phyloP scores from a whole-genome alignment of 2,113 vertebrate species.

The Urocynchramus pylzowi region DNA sequence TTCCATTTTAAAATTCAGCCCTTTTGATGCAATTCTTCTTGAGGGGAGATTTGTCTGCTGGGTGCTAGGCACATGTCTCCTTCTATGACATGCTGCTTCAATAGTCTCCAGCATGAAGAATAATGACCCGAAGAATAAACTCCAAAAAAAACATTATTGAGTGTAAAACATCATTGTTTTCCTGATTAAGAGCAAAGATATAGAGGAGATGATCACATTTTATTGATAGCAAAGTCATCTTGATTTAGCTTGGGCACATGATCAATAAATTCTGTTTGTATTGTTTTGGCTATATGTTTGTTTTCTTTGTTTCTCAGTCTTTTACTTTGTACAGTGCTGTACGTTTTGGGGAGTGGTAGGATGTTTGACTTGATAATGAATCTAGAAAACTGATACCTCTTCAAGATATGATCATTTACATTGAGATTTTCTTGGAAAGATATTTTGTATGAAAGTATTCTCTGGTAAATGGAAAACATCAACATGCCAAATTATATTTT shows the following conservation, averaged over 20 bases:
- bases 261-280: background rate
- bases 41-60: background rate
- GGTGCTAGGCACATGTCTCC: background rate
- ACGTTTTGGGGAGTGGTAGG: background rate
- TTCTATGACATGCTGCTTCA: background rate
- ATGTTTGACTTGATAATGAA: background rate
- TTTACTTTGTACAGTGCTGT: background rate
- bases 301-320: background rate
- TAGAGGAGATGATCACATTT: background rate
- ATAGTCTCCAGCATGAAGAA: background rate
- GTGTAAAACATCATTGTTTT: background rate
- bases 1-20: background rate
- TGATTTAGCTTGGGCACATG: background rate
- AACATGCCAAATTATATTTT: background rate
- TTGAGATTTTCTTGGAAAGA: background rate
- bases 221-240: background rate
- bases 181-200: background rate
- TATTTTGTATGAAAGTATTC: background rate
- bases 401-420: background rate
- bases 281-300: background rate
- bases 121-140: background rate
- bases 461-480: background rate
- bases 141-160: background rate
- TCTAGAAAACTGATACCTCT: background rate
- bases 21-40: background rate